phyloP scores from a whole-genome alignment of 2,888 invertebrate species.

The Drosophila aldrichi region DNA sequence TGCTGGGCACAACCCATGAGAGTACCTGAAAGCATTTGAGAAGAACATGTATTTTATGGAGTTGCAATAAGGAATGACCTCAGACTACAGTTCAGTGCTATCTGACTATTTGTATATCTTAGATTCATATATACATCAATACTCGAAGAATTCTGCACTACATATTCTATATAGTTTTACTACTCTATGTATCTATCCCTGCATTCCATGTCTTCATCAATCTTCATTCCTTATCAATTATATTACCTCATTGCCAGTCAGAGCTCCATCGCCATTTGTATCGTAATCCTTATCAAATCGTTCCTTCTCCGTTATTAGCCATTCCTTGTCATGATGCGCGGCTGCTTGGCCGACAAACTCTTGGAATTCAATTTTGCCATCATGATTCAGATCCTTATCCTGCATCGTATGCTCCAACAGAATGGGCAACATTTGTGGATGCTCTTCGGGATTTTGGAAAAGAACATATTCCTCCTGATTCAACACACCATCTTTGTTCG shows the following conservation, averaged over 20 bases:
- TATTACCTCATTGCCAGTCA: constrained; percentile 89
- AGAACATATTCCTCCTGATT: constrained; percentile 92
- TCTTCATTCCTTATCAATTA: neutral
- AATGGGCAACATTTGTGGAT: constrained; percentile 92
- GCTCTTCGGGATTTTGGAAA: constrained; percentile 97
- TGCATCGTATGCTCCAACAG: constrained; percentile 92
- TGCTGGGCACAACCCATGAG: constrained; percentile 96
- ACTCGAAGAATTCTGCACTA: too few relatives aligned
- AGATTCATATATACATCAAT: too few relatives aligned
- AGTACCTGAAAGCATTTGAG: constrained; percentile 86
- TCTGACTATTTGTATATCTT: too few relatives aligned
- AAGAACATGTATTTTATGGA: neutral
- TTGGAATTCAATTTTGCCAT: constrained; percentile 93
- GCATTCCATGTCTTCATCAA: neutral
- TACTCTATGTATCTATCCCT: neutral
- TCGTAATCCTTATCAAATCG: constrained; percentile 95
- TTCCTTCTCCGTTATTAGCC: constrained; percentile 90
- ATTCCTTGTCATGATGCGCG: constrained; percentile 90
- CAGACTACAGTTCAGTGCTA: too few relatives aligned
- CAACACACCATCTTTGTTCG: constrained; percentile 91
- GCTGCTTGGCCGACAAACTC: constrained; percentile 85
- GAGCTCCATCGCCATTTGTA: constrained; percentile 91
- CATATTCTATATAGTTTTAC: too few relatives aligned
- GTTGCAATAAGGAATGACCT: too few relatives aligned
- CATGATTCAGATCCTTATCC: constrained; percentile 94